Evolutionary conservation across 92 coral and sea anemone genomes (phyloP).

Genomic region (Parazoanthus darwini): DNA sequence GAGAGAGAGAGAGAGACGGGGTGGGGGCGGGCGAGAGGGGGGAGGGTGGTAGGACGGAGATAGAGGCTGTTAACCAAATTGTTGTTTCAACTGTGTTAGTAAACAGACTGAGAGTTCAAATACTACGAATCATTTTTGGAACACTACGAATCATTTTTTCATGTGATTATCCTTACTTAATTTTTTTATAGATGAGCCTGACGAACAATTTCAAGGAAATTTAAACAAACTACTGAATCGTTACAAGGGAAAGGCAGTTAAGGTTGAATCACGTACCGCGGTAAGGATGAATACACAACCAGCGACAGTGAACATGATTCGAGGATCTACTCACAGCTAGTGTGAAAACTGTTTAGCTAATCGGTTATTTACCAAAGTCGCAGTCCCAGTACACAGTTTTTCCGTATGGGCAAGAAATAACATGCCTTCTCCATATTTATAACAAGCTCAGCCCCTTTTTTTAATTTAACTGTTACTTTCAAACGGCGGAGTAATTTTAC

Average conservation of each 20-base stretch:
- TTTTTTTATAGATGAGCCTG: background rate
- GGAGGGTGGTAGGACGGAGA: no score
- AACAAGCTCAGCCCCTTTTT: background rate
- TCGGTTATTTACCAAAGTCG: no score
- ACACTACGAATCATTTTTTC: no score
- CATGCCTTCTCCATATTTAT: background rate
- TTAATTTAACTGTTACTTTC: background rate
- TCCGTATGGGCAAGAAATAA: background rate
- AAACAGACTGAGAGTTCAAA: no score
- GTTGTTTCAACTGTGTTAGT: no score
- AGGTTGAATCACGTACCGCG: background rate
- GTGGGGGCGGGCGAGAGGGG: no score
- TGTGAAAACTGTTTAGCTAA: background rate
- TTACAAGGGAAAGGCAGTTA: background rate
- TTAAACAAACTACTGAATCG: background rate
- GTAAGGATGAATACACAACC: background rate
- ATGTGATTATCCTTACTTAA: background rate
- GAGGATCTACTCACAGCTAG: background rate
- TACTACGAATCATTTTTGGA: no score
- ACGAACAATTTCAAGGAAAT: background rate
- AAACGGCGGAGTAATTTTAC: background rate
- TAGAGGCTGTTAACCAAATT: no score
- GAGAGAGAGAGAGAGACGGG: no score
- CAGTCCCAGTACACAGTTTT: background rate
- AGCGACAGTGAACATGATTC: background rate